Percentiles rank a stretch among this genome's conserved stretches.
These are phyloP conservation scores for Podarcis siculus DNA, from an alignment of 2,797 vertebrate genomes.

Conservation along the genomic window DNA sequence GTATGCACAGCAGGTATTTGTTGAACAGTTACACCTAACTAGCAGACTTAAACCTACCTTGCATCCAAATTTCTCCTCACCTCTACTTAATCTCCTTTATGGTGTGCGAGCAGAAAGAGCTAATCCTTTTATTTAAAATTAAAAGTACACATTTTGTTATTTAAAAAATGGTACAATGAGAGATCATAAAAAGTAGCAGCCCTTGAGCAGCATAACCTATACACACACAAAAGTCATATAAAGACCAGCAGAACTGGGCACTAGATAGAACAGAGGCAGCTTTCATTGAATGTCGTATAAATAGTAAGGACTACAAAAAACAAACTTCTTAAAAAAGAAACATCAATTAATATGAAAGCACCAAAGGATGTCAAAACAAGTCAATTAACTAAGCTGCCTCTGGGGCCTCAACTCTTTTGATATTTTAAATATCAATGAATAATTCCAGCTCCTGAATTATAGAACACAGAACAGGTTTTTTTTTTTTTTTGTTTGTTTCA, in stretches of 20 bases:
- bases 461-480: neutral
- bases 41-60: neutral
- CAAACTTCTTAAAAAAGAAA: slow-evolving; percentile 1
- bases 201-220: neutral
- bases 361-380: slow-evolving; percentile 26
- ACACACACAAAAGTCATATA: neutral
- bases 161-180: neutral
- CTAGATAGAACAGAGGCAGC: neutral
- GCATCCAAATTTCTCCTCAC: neutral
- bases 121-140: neutral
- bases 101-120: neutral
- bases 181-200: neutral
- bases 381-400: slow-evolving; percentile 10
- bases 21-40: neutral
- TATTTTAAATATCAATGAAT: slow-evolving; percentile 34
- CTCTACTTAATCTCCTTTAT: neutral
- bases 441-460: slow-evolving; percentile 13
- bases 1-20: neutral
- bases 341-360: slow-evolving; percentile 11
- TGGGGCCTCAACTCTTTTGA: neutral
- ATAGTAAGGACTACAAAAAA: slow-evolving; percentile 11
- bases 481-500: too few relatives aligned
- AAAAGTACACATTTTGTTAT: neutral
- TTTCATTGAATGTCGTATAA: slow-evolving; percentile 5
- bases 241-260: neutral